A percentile compares a stretch with the other conserved stretches of the same genome.
Conservation (phyloP, 2,113 vertebrate genomes). For the Neoarius graeffei region DNA sequence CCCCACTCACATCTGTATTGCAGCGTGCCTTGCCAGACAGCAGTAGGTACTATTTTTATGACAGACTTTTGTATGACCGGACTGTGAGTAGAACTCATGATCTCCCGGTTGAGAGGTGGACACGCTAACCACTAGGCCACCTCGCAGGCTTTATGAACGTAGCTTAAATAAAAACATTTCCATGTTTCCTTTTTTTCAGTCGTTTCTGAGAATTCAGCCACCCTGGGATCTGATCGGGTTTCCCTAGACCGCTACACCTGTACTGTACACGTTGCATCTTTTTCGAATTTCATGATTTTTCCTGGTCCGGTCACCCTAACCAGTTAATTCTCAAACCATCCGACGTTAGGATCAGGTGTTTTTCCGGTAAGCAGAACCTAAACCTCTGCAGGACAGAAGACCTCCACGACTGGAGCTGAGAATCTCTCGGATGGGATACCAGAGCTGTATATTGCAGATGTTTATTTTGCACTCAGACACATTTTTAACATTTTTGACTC, state of each 20-base stretch:
- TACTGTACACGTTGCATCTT: background rate
- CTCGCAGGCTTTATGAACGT: too few relatives aligned
- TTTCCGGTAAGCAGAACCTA: background rate
- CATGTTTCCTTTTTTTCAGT: background rate
- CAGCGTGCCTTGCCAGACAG: too few relatives aligned
- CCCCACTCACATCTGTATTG: too few relatives aligned
- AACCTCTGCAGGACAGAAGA: background rate
- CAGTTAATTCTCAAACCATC: background rate
- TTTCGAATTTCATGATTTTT: background rate
- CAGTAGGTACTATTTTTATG: too few relatives aligned
- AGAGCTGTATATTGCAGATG: background rate
- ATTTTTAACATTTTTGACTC: conserved; percentile 2
- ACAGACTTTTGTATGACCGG: too few relatives aligned
- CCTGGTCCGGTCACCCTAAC: background rate
- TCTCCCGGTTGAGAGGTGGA: too few relatives aligned
- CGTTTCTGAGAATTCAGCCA: background rate
- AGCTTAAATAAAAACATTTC: too few relatives aligned
- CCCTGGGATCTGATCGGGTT: background rate
- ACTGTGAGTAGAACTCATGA: too few relatives aligned
- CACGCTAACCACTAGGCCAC: too few relatives aligned
- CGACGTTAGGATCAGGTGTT: background rate
- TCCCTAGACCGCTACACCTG: background rate
- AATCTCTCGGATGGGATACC: background rate
- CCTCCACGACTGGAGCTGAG: background rate
- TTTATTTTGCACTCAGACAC: background rate